Evolutionary conservation across 2,888 invertebrate genomes (phyloP), one percentile per base, ranked within the genome.

Genomic region (Malthinus seriepunctatus): DNA sequence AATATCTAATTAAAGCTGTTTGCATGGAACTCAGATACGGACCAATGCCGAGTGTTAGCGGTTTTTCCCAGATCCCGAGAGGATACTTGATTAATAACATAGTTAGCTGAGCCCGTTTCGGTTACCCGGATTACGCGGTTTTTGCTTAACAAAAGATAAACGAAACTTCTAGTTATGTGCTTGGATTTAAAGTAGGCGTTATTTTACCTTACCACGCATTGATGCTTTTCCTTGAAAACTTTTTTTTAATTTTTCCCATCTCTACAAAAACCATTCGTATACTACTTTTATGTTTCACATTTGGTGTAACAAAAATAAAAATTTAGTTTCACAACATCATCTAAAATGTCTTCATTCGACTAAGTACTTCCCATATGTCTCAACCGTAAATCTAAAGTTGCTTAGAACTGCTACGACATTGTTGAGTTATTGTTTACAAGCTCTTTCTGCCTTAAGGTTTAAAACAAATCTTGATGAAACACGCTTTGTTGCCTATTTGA

Each of bases 71-170:
- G 50, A 38, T 64, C 65, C 66, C 71, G 15, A 15, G 71, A 68
- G 73, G 66, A 69, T 69, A 67, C 71, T 71, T 74, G 73, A 74
- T 73, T 72, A 73, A 74, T 73, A 71, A 71, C 71, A 56, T 60
- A 67, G 69, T 71, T 71, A 66, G 71, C 67, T 61, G 48, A 62
- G 58, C 65, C 64, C 66, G 69, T 70, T 68, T 67, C 67, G 70
- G 70, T 68, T 70, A 68, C 64, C 66, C 64, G 70, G 72, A 73
- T 71, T 72, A 72, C 69, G 70, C 67, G 67, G 71, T 74, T 73
- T 74, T 73, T 73, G 73, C 65, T 71, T 66, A 69, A 70, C 71
- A 68, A 68, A 71, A 71, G 72, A 71, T 70, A 72, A 71, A 72
- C 70, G 70, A 71, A 72, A 71, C 68, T 67, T 63, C 63, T 63